Evolutionary conservation across 2,797 vertebrate genomes (phyloP).

Genomic region (Paguma larvata): DNA sequence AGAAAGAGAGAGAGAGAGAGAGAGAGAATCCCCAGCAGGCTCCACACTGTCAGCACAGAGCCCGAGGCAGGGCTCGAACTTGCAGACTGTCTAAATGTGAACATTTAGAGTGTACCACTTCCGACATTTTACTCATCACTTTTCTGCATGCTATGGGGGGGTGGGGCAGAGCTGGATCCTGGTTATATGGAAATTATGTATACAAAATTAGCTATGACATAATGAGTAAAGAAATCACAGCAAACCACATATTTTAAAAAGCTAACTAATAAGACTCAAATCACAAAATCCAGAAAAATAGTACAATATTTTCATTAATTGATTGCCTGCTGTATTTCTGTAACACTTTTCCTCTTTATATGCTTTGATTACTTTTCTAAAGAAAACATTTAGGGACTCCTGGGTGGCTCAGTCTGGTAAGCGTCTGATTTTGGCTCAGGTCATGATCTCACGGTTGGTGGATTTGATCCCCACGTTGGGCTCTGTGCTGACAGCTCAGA

Average conservation of each 20-base stretch:
- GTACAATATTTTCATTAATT: neutral
- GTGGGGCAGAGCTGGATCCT: neutral
- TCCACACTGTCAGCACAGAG: too few relatives aligned
- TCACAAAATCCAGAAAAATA: neutral
- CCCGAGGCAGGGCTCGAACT: too few relatives aligned
- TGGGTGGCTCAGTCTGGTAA: too few relatives aligned
- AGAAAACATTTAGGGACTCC: neutral
- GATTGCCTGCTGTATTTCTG: neutral
- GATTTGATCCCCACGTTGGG: too few relatives aligned
- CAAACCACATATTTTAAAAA: constrained; percentile 1
- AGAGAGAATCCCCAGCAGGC: too few relatives aligned
- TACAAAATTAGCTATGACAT: neutral
- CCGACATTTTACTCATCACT: neutral
- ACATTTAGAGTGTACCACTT: neutral
- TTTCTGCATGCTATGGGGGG: neutral
- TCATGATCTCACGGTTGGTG: too few relatives aligned
- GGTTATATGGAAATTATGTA: neutral
- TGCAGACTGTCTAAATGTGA: neutral
- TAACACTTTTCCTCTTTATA: neutral
- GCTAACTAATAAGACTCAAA: neutral
- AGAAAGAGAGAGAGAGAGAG: too few relatives aligned
- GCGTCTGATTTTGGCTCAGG: too few relatives aligned
- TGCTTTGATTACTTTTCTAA: neutral
- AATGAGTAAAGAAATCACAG: neutral
- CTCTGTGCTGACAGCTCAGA: too few relatives aligned